These are phyloP conservation scores for Typhlomys cinereus DNA, from an alignment of 2,113 vertebrate species.

Conservation along the genomic window DNA sequence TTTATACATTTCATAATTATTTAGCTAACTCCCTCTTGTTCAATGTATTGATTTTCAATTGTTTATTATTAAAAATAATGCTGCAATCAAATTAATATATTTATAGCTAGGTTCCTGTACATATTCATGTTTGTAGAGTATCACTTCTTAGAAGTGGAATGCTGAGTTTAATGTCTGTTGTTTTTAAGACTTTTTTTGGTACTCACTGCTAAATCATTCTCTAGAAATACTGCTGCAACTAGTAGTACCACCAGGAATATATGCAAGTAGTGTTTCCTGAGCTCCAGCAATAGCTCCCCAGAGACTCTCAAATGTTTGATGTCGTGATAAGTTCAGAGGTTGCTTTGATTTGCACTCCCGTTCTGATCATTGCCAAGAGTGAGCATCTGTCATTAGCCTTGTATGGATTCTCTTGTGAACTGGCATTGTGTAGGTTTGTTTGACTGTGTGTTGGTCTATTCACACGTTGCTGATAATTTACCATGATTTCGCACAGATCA, in stretches of 20 bases:
- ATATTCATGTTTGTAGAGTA: conserved; percentile 3
- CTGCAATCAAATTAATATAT: background rate
- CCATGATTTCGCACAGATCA: background rate
- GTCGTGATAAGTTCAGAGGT: conserved; percentile 46
- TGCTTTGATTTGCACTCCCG: conserved; percentile 46
- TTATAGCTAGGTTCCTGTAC: conserved; percentile 31
- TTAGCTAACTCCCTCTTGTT: background rate
- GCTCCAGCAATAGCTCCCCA: conserved; percentile 9
- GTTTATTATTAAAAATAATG: conserved; percentile 59
- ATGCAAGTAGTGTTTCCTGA: conserved; percentile 24
- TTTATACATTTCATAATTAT: background rate
- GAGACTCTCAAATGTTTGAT: conserved; percentile 55
- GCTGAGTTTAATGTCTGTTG: background rate
- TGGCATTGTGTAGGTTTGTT: background rate
- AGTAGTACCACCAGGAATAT: conserved; percentile 36
- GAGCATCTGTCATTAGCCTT: conserved; percentile 12
- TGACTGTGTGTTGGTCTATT: conserved; percentile 4
- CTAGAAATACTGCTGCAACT: conserved; percentile 46
- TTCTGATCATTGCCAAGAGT: background rate
- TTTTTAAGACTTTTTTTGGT: conserved; percentile 46
- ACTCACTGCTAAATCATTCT: conserved; percentile 40
- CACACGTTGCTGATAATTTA: conserved; percentile 21
- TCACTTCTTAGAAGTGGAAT: conserved; percentile 15
- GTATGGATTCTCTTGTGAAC: background rate
- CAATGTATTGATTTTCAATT: conserved; percentile 34